phyloP scores from a whole-genome alignment of 2,797 vertebrate species.

The Delichon dasypus region DNA sequence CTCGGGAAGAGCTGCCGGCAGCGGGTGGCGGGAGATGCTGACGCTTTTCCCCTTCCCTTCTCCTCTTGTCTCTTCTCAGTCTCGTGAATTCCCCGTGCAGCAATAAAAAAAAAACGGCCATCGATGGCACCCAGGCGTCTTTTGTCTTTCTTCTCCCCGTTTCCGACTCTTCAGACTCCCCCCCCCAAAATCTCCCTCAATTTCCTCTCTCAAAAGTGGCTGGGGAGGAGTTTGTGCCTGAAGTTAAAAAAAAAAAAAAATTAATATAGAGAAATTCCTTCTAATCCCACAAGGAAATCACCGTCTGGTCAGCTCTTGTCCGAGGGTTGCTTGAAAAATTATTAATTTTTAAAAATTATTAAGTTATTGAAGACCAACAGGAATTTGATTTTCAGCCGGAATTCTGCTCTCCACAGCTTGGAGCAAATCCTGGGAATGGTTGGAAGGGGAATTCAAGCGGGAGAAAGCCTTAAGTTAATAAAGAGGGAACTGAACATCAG shows the following conservation, averaged over 20 bases:
- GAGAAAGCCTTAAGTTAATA: background rate
- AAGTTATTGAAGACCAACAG: too few species aligned
- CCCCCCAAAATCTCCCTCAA: too few species aligned
- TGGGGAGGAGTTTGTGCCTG: background rate
- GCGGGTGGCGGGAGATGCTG: background rate
- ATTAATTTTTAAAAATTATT: too few species aligned
- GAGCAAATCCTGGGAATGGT: background rate
- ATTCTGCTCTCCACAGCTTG: background rate
- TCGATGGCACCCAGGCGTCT: background rate
- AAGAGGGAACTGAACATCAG: background rate
- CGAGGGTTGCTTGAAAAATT: background rate
- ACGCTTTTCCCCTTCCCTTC: background rate
- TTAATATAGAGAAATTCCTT: rapidly evolving
- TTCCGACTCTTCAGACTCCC: rapidly evolving
- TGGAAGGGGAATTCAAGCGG: background rate
- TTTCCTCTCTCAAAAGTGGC: background rate
- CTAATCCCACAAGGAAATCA: background rate
- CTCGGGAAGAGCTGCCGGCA: too few species aligned
- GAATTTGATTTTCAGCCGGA: background rate
- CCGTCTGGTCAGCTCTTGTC: rapidly evolving
- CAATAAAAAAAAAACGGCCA: conserved; percentile 55
- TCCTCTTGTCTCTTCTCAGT: background rate
- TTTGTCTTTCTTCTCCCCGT: background rate
- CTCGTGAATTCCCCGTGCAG: background rate
- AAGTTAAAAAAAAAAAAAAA: background rate